Evolutionary conservation across 2,888 invertebrate genomes (phyloP), one percentile per base, ranked within the genome.

Genomic region (Alloplasta piceator): DNA sequence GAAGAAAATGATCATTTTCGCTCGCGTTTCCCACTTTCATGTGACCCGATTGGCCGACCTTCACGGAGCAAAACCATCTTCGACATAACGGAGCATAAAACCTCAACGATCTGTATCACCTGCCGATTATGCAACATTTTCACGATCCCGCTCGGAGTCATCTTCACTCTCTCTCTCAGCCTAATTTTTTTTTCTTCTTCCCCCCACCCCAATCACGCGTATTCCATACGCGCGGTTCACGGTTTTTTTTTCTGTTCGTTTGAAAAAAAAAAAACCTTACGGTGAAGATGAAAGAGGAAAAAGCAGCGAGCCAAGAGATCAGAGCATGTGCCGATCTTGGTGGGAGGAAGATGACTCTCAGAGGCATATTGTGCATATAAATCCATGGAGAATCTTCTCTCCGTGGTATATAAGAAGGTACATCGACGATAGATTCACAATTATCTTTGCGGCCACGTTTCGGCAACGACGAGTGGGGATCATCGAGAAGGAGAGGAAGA

Each of bases 341-440:
- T 89, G 89, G 89, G 88, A 88, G 88, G 89, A 88, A 89, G 89
- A 89, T 83, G 88, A 88, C 88, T 86, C 86, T 80, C 66, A 26
- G 26, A 26, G 26, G 26, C 26, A 26, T 26, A 26, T 26, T 26
- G 26, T 39, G 16, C 5, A 43, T 73, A 60, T 14, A n/a, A n/a
- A 60, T 60, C 41, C 38, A 41, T 74, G 46, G 61, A 38, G n/a
- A 60, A 36, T 26, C 5, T 14, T 41, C 39, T 60, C 52, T 12
- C 52, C 70, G 77, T 39, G 78, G 82, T 85, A 85, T 85, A 85
- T 85, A 85, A 85, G 84, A 75, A 83, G 78, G 75, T 43, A 12
- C 63, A 80, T 82, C 73, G 66, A 39, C 78, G 77, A 83, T 83
- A 80, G 83, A 84, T 80, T 81, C 82, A 83, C 84, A 83, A 84